phyloP scores from a whole-genome alignment of 2,888 invertebrate species.

The Patella ulyssiponensis region DNA sequence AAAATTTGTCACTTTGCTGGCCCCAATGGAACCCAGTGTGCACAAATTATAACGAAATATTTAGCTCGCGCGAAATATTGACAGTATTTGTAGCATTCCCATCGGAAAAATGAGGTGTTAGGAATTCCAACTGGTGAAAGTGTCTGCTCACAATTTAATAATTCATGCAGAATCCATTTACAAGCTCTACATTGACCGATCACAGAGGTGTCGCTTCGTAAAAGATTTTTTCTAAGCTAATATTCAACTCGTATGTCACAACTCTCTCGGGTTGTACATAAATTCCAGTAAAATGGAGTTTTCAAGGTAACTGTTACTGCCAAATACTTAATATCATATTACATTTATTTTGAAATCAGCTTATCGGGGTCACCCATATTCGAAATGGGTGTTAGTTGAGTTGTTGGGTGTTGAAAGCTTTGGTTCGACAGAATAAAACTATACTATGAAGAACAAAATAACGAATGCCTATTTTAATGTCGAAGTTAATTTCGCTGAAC shows the following conservation, averaged over 20 bases:
- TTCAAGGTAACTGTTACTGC: too few relatives aligned
- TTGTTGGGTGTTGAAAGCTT: too few relatives aligned
- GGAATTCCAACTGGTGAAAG: slow-evolving; percentile 7
- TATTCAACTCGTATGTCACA: background rate
- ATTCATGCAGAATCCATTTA: slow-evolving; percentile 12
- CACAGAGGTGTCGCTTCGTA: background rate
- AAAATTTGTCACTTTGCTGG: background rate
- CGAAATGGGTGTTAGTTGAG: too few relatives aligned
- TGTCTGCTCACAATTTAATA: slow-evolving; percentile 9
- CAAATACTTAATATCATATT: too few relatives aligned
- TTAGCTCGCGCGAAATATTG: background rate
- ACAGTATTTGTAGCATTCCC: slow-evolving; percentile 2
- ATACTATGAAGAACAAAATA: too few relatives aligned
- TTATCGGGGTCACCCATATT: too few relatives aligned
- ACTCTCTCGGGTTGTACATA: background rate
- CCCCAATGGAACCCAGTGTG: background rate
- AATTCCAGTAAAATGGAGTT: too few relatives aligned
- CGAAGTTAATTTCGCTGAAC: too few relatives aligned
- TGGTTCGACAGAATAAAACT: too few relatives aligned
- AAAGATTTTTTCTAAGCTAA: background rate
- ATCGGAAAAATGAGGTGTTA: slow-evolving; percentile 3
- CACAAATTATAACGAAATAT: slow-evolving; percentile 10
- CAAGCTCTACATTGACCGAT: slow-evolving; percentile 7
- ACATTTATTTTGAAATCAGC: too few relatives aligned
- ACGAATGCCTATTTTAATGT: too few relatives aligned